These are phyloP conservation scores for Lypha dubia DNA, from an alignment of 2,888 invertebrate species.

Conservation along the genomic window DNA sequence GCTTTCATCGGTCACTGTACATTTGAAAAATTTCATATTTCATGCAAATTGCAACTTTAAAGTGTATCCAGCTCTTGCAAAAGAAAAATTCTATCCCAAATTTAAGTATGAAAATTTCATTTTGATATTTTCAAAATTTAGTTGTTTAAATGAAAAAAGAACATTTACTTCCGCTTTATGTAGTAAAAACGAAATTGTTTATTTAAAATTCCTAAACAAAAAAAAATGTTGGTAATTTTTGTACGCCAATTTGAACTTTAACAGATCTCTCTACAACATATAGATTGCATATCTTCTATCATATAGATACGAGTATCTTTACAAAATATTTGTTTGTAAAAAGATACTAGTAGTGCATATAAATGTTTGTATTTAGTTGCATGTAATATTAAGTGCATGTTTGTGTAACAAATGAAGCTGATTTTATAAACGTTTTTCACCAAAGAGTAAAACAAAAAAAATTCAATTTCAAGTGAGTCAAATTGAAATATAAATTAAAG, in stretches of 20 bases:
- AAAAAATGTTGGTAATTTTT: conserved; percentile 24
- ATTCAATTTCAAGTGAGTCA: conserved; percentile 43
- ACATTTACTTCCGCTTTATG: conserved; percentile 34
- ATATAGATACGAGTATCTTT: conserved; percentile 7
- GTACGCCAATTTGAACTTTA: conserved; percentile 52
- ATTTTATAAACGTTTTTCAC: conserved; percentile 42
- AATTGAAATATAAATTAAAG: too few species aligned
- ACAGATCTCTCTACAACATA: too few species aligned
- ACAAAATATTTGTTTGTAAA: not conserved
- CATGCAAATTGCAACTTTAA: too few species aligned
- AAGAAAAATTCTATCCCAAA: too few species aligned
- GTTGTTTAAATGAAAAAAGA: conserved; percentile 9
- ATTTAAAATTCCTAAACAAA: conserved; percentile 9
- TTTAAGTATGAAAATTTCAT: not conserved
- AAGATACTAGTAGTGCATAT: not conserved
- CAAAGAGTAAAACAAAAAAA: conserved; percentile 13
- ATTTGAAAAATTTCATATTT: too few species aligned
- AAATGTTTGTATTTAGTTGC: not conserved
- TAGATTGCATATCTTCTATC: not conserved
- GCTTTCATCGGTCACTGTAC: too few species aligned
- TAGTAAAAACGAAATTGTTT: conserved; percentile 35
- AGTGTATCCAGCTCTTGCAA: too few species aligned
- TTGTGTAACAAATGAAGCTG: conserved; percentile 23
- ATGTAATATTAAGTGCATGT: not conserved
- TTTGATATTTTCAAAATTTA: not conserved